Base-by-base conservation (phyloP, 2,113 vertebrate genomes). In the Bombycilla garrulus region DNA sequence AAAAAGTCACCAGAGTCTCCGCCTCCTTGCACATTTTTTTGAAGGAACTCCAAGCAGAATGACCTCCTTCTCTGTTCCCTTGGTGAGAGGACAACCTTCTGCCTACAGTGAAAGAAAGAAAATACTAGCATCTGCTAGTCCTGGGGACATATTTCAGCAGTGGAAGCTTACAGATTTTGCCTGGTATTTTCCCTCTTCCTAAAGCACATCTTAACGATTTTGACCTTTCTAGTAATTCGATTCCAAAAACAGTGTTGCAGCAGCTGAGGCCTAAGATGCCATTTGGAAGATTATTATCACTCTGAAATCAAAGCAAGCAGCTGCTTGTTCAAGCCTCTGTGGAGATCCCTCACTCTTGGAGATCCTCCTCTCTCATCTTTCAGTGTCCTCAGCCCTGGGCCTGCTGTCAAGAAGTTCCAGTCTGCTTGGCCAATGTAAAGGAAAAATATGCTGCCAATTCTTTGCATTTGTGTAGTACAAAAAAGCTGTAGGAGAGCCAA, bases 201-300 rank as follows among this genome's bases (percentile, higher is more conserved):
- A 88, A 96, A 80, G 44, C 18, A 4, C 38, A 28, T 80, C 86
- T 92, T 96, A 97, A 97, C 61, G 54, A 90, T 51, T 91, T 94
- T 95, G 97, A 98, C 97, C 98, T 98, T 98, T 98, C 64, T 47
- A 42, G 95, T 97, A 96, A 97, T 97, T 97, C 93, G 86, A 97
- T 96, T 98, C 81, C 95, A 81, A 96, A 90, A 88, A 12, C 51
- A 71, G 86, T 56, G 56, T 50, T 66, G 81, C 81, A 81, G 93
- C 79, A 90, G n/a, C 89, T 86, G 95, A 94, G 74, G 76, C 64
- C 71, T 73, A 35, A 88, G 70, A 92, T 92, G 92, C 93, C 85
- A 87, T 86, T 93, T 92, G 73, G 84, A 80, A 92, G 67, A 71
- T 83, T 88, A 81, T 81, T 83, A 57, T 69, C 18, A 2, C 47